These are phyloP conservation scores for Sphaeridia pumilis DNA, from an alignment of 2,888 invertebrate genomes.

Conservation along the genomic window DNA sequence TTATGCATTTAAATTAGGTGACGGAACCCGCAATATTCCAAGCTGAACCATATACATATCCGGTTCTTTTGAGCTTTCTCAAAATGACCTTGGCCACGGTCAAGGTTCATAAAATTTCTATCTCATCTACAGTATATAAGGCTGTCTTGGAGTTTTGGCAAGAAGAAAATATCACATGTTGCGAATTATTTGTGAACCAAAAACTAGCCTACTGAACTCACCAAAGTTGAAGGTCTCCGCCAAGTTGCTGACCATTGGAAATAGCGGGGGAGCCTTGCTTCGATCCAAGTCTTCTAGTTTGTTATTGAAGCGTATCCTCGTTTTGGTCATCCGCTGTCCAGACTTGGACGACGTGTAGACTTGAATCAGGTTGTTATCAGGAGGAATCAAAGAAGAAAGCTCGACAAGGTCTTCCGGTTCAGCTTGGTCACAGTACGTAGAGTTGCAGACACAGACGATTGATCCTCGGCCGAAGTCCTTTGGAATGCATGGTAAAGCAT, in stretches of 20 bases:
- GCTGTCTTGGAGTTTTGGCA: no score
- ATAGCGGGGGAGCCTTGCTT: not conserved
- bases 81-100: no score
- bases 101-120: no score
- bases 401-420: not conserved
- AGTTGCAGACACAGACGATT: constrained; percentile 26
- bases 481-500: constrained; percentile 21
- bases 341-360: constrained; percentile 33
- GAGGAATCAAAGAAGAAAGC: not conserved
- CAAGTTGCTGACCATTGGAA: not conserved
- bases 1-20: no score
- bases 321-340: constrained; percentile 34
- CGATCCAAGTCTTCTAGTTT: not conserved
- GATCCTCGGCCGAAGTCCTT: constrained; percentile 22
- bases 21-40: no score
- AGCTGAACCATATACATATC: no score
- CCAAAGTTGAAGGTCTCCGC: not conserved
- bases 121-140: no score
- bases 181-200: not conserved
- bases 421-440: constrained; percentile 24
- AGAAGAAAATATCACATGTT: not conserved
- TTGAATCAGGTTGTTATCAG: constrained; percentile 27
- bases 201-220: not conserved
- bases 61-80: not conserved
- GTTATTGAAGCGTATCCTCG: constrained; percentile 29